phyloP scores from a whole-genome alignment of 30 jellyfish, hydroid and myxozoan genomes.

The Sanderia malayensis region DNA sequence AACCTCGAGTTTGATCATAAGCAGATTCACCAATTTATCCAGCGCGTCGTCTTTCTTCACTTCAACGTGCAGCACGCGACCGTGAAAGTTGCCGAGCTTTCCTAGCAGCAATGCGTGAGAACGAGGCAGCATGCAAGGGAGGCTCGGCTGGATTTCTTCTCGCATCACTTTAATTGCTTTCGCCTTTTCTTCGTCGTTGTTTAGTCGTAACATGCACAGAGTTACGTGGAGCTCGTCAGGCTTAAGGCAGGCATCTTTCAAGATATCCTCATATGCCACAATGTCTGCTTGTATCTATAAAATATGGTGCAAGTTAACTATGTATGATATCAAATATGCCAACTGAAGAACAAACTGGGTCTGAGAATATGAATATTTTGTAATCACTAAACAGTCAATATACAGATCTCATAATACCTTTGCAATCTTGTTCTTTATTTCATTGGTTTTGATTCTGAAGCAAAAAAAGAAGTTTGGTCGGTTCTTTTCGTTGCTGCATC shows the following conservation, averaged over 20 bases:
- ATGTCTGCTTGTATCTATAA: constrained; percentile 81
- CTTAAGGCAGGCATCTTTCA: constrained; percentile 63
- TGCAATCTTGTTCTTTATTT: constrained; percentile 30
- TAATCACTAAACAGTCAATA: too few species aligned
- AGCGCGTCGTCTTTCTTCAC: constrained; percentile 45
- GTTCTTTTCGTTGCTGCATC: constrained; percentile 26
- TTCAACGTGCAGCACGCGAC: constrained; percentile 80
- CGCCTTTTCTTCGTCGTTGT: constrained; percentile 66
- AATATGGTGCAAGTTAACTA: too few species aligned
- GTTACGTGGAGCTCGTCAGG: constrained; percentile 77
- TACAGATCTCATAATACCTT: too few species aligned
- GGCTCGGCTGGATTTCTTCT: constrained; percentile 51
- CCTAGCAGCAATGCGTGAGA: constrained; percentile 22
- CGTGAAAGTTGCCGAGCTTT: constrained; percentile 67
- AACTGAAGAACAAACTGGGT: too few species aligned
- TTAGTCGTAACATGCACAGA: constrained; percentile 76
- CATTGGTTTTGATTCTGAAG: constrained; percentile 55
- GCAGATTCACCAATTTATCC: constrained; percentile 57
- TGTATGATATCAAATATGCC: too few species aligned
- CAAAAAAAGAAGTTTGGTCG: constrained; percentile 90
- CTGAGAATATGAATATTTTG: too few species aligned
- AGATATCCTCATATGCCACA: constrained; percentile 65
- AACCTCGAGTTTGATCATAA: constrained; percentile 70
- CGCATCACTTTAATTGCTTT: constrained; percentile 59
- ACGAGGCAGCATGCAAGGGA: constrained; percentile 84